phyloP scores from a whole-genome alignment of 2,113 vertebrate genomes.

The Puma concolor region DNA sequence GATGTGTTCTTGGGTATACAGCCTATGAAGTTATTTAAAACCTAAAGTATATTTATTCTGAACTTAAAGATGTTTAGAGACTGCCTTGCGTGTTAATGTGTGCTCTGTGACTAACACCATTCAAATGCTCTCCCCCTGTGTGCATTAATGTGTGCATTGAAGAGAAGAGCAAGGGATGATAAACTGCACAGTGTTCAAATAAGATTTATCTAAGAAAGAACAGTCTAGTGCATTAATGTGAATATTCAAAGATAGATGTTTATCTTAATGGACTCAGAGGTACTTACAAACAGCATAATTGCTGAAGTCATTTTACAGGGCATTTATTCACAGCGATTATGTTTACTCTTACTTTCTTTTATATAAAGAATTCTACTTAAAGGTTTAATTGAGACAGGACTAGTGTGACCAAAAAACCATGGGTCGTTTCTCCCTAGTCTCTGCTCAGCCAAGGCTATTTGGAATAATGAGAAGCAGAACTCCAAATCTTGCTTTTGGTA shows the following conservation, averaged over 20 bases:
- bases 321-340: constrained; percentile 82
- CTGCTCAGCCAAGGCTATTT: not conserved
- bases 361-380: constrained; percentile 66
- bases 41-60: constrained; percentile 76
- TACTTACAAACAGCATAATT: constrained; percentile 83
- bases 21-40: constrained; percentile 62
- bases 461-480: not conserved
- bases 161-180: constrained; percentile 66
- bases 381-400: constrained; percentile 66
- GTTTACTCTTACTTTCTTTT: constrained; percentile 77
- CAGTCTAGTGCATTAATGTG: constrained; percentile 81
- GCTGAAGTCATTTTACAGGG: constrained; percentile 81
- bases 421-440: not conserved
- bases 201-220: constrained; percentile 80
- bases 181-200: constrained; percentile 57
- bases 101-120: constrained; percentile 69
- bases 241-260: constrained; percentile 84
- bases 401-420: not conserved
- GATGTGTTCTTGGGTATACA: constrained; percentile 48
- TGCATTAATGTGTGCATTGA: constrained; percentile 73
- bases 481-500: not conserved
- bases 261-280: constrained; percentile 84
- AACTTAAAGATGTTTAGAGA: constrained; percentile 78
- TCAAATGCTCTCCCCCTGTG: constrained; percentile 69
- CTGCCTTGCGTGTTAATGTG: constrained; percentile 70